Base-by-base conservation (phyloP, 2,888 invertebrate species). In the Dolichopus griseipennis region DNA sequence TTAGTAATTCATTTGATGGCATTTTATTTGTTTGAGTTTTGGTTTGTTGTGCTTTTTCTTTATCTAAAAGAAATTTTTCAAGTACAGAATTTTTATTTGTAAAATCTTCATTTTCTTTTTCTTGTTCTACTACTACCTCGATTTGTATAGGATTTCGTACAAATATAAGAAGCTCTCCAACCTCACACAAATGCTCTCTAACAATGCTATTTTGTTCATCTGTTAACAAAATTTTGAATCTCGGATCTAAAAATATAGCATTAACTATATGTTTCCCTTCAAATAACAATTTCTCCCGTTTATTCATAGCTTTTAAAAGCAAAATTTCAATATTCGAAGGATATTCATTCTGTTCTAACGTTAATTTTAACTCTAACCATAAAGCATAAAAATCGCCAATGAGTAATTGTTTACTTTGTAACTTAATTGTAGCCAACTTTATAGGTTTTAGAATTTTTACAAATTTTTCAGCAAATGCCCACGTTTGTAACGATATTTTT, bases 311-410 rank as follows among this genome's bases (percentile, higher is more conserved):
- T 37, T 18, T n/a, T 37, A 34, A 18, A 5, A 64, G 18, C 6
- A 7, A 37, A 64, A 34, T 64, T 64, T 64, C 64, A 37, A 37
- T 64, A 64, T 64, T 64, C 20, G 64, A 64, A 64, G 20, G 5
- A 34, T 20, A 20, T 37, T 64, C 64, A 64, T 64, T 64, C n/a
- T 64, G 34, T 37, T 64, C n/a, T n/a, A 34, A 64, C 34, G 34
- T n/a, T 64, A 65, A 20, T 37, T 65, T 65, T 37, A 65, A 10
- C 18, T 65, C 65, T 37, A 65, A 20, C 65, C 37, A 65, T 20
- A 65, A 37, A 37, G n/a, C 34, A 65, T 41, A 65, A 65, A 65
- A 65, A 22, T 65, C 37, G 20, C 37, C 65, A 65, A 65, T 65
- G 5, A 20, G 7, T 37, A 65, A 65, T 37, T 65, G 37, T 20